Evolutionary conservation across 2,888 invertebrate species (phyloP).

Genomic region (Zelleria hepariella): DNA sequence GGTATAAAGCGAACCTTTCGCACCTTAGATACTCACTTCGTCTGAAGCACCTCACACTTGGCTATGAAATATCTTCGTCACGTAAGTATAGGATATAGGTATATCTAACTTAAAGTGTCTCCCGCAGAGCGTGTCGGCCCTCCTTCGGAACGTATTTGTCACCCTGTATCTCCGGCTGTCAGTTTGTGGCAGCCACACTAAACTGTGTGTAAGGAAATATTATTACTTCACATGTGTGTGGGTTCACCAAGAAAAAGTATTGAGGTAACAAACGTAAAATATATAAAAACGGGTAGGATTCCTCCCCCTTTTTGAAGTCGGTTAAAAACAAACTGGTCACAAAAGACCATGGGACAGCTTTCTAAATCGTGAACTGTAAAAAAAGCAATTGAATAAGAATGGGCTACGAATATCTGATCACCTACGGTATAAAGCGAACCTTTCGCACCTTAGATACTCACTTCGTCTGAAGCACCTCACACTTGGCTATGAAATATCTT

Average conservation of each 20-base stretch:
- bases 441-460: neutral
- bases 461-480: neutral
- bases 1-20: neutral
- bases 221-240: neutral
- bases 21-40: neutral
- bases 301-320: neutral
- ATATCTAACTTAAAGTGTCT: no score
- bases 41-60: neutral
- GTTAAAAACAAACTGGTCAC: no score
- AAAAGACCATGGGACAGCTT: no score
- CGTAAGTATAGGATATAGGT: no score
- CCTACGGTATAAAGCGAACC: neutral
- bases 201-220: neutral
- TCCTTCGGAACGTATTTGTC: neutral
- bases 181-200: neutral
- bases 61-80: neutral
- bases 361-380: no score
- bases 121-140: neutral
- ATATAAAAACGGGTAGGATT: no score
- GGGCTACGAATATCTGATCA: no score
- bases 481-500: neutral
- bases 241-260: no score
- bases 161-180: neutral
- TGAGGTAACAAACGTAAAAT: no score
- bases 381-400: no score